Base-by-base conservation (phyloP, 2,888 invertebrate genomes). In the Perizoma flavofasciatum region DNA sequence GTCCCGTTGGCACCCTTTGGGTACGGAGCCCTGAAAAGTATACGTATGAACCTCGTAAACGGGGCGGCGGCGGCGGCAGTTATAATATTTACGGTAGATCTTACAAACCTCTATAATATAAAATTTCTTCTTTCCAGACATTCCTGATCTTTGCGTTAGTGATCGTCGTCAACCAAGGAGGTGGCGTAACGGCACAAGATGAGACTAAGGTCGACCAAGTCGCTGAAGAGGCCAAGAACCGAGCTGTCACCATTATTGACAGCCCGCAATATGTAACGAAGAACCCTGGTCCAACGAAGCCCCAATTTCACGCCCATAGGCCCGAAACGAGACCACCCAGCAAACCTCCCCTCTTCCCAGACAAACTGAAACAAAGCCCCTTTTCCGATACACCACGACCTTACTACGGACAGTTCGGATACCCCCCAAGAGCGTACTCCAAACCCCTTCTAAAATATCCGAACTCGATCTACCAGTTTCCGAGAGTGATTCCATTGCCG, bases 141-240 rank as follows among this genome's bases (percentile, higher is more conserved):
- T 85, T 89, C 83, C 85, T 91, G 87, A 85, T 91, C 84, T 78
- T 84, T 77, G 82, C 84, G 80, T 82, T 90, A 85, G 86, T 84
- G 85, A 86, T 90, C 84, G 84, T 82, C 85, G 83, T 89, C 83
- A 82, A 79, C 78, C 78, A 82, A 82, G 82, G 81, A 68, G 70
- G 75, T 80, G 84, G 82, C 76, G 86, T 81, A 73, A 80, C 80
- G 74, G 82, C 81, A 71, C 76, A 82, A 62, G 75, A 83, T 78
- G 85, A 79, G 68, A 68, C 64, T 68, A 66, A 70, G 69, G 68
- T 75, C 65, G 91, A 92, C 75, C 89, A 84, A 70, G 61, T 89
- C 68, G 90, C 89, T 54, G 79, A 86, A 68, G 92, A 92, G 78
- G 70, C 84, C 63, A 82, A 83, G 72, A 78, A 80, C 66, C 80